Percentiles rank a stretch among this genome's conserved stretches.
Conservation (phyloP, 2,797 vertebrate species). For the Poecile montanus region DNA sequence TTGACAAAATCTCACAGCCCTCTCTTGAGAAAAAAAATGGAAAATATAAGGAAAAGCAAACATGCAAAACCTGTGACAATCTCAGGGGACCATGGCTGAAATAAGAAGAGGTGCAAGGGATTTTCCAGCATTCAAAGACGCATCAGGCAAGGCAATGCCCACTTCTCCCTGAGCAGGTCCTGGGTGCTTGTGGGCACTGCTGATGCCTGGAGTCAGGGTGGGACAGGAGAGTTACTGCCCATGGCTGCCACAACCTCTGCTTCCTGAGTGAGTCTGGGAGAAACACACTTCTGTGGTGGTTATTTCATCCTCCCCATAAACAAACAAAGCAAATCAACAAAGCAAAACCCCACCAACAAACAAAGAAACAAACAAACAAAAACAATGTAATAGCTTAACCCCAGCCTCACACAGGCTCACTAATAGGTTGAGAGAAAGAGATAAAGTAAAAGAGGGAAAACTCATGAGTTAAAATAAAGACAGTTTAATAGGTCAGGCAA, state of each 20-base stretch:
- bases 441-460: background rate
- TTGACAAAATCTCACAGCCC: background rate
- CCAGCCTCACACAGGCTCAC: background rate
- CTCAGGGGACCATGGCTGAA: background rate
- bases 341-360: background rate
- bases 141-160: background rate
- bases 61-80: background rate
- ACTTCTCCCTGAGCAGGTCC: background rate
- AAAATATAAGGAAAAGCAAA: background rate
- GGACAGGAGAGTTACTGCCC: background rate
- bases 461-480: background rate
- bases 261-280: background rate
- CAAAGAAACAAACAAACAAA: background rate
- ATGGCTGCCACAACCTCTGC: background rate
- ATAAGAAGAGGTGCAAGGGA: background rate
- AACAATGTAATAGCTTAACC: background rate
- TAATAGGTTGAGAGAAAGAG: background rate
- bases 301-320: background rate
- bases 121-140: background rate
- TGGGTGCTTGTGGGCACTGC: background rate
- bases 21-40: background rate
- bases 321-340: background rate
- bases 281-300: background rate
- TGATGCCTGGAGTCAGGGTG: background rate
- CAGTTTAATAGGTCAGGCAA: background rate